Base-by-base conservation (phyloP, 2,113 vertebrate genomes). In the Formicarius rufipectus region DNA sequence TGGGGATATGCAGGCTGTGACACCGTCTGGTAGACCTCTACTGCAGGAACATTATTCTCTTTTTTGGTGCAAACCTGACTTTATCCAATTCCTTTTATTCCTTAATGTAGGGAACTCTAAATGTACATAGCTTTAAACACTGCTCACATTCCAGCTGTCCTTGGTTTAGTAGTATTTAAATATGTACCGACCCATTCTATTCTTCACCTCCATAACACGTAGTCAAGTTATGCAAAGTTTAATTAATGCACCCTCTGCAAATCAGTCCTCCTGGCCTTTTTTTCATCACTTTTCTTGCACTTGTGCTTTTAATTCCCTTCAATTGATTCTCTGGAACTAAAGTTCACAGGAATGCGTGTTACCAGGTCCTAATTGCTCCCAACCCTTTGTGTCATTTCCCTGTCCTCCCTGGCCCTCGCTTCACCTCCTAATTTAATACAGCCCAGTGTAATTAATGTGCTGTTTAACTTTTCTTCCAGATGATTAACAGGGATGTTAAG, bases 351-450 rank as follows among this genome's bases (percentile, higher is more conserved):
- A 71, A 78, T 77, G 75, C 58, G 59, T 67, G 56, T 91, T 94
- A 91, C 58, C 72, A 69, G 73, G 59, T 94, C 78, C 80, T 96
- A 92, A 89, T 93, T 83, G 49, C 85, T 81, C 76, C 47, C 77
- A 84, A 55, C 69, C 84, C 66, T 87, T 82, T 60, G 79, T 95
- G 90, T 91, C 92, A 91, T 76, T 96, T 91, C 73, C 89, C 69
- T 84, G 88, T 96, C 90, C 86, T 92, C 50, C 56, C 93, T 84
- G 58, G 88, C 95, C 73, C 73, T 96, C 2, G 0, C 79, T 89
- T 96, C 73, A 82, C 94, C 86, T 94, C 67, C 79, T 96, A 86
- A 96, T 93, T 97, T 94, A 96, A 95, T 96, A 72, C 18, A 92
- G 81, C 85, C 92, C 69, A 21, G 58, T 87, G 72, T 95, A 94